Evolutionary conservation across 2,797 vertebrate genomes (phyloP), one percentile per base, ranked within the genome.

Genomic region (Pseudopleuronectes americanus): DNA sequence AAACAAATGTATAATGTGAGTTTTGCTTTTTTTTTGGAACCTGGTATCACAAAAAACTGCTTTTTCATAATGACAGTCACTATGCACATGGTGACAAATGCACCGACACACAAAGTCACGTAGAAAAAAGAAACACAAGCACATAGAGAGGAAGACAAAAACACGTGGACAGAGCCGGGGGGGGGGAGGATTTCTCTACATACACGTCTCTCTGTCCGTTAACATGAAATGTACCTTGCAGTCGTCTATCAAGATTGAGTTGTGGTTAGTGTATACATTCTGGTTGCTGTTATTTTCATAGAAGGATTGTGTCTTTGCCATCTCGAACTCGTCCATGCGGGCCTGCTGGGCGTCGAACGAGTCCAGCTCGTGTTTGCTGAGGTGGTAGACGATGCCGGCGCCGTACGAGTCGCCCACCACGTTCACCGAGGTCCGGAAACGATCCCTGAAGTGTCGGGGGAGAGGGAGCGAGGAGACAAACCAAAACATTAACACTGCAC

Each of bases 161-260:
- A 84, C 87, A 84, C 87, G 71, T 76, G 80, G 70, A 84, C 87
- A 92, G 90, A 93, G 88, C 86, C 78, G 74, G 78, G 89, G 67
- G 56, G 84, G 26, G 26, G 26, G 70, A 9, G 43, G 43, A 45
- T 22, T 22, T 85, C 75, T 83, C 94, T 97, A 99, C 95, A 99
- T 98, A 92, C 97, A 99, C 19, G 98, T 99, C 94, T 99, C 97
- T 87, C 98, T 98, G 94, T 99, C 98, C 89, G 96, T 96, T 95
- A 98, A 96, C 12, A 94, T 94, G 84, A 96, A 96, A 91, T 96
- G 95, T 99, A 99, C 97, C 98, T 99, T 99, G 97, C 96, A 96
- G 91, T 99, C 97, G 95, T 98, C 96, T 96, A 96, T 95, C 92
- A 96, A 93, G 92, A 96, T 95, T 83, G 88, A 93, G 90, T 96